Conservation (phyloP, 2,797 vertebrate genomes). For the Jordanella pulchra region DNA sequence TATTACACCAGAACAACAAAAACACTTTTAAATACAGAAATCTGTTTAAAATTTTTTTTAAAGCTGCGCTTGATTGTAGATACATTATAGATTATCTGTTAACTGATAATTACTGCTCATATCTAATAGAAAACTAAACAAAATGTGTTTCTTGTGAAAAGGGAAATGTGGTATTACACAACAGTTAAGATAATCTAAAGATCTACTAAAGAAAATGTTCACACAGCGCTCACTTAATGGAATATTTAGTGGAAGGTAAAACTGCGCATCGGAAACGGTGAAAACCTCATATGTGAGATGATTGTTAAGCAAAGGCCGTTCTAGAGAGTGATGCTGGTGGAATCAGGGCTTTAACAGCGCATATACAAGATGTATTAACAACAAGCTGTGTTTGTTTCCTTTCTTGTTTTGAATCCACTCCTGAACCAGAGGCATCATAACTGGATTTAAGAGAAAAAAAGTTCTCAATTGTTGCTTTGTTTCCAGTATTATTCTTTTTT, state of each 20-base stretch:
- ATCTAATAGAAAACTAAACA: not conserved
- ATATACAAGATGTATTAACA: not conserved
- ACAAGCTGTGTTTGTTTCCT: not conserved
- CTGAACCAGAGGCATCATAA: not conserved
- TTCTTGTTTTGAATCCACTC: not conserved
- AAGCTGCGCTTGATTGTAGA: not conserved
- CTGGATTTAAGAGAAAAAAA: not conserved
- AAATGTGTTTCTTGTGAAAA: not conserved
- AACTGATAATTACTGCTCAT: not conserved
- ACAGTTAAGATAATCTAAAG: not conserved
- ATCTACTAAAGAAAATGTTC: not conserved
- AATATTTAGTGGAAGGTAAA: not conserved
- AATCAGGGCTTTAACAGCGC: not conserved
- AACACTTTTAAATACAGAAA: not conserved
- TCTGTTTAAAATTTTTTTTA: not conserved
- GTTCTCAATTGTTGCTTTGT: not conserved
- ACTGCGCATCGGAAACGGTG: not conserved
- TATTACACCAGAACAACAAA: not conserved
- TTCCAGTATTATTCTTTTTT: not conserved
- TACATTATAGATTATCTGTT: not conserved
- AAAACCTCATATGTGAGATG: not conserved
- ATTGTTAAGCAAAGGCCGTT: not conserved
- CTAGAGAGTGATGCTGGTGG: not conserved
- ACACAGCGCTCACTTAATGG: not conserved
- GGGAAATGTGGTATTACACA: not conserved